phyloP scores from a whole-genome alignment of 1,140 invertebrate species.

The Melitaea cinxia region DNA sequence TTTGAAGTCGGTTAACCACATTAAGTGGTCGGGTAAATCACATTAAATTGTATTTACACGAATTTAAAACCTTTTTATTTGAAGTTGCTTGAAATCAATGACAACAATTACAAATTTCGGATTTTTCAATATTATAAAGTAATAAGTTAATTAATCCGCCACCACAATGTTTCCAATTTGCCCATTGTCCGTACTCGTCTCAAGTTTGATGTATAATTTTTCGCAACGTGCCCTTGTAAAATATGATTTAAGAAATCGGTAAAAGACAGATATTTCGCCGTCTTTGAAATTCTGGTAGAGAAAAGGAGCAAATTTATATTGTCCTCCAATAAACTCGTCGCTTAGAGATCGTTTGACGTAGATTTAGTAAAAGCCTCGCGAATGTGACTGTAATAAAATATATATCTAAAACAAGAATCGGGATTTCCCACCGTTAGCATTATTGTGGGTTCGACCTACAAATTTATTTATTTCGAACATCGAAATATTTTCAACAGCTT shows the following conservation, averaged over 20 bases:
- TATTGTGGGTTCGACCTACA: background rate
- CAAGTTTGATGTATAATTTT: conserved; percentile 1
- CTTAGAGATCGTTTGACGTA: conserved; percentile 20
- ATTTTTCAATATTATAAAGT: too few species aligned
- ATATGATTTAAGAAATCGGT: conserved; percentile 6
- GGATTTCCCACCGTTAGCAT: conserved; percentile 6
- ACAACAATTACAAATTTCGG: too few species aligned
- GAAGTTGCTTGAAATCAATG: too few species aligned
- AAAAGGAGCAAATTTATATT: conserved; percentile 23
- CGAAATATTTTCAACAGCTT: too few species aligned
- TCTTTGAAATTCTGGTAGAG: conserved; percentile 18
- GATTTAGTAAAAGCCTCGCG: conserved; percentile 18
- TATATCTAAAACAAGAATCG: background rate
- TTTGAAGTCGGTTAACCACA: too few species aligned
- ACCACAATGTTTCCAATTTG: background rate
- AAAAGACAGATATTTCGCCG: conserved; percentile 2
- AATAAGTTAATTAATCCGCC: conserved; percentile 7
- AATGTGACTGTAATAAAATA: conserved; percentile 28
- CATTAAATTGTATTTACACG: too few species aligned
- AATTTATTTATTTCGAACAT: too few species aligned
- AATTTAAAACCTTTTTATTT: too few species aligned
- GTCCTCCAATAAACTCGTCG: conserved; percentile 10
- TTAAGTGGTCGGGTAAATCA: too few species aligned
- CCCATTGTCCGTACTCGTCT: background rate
- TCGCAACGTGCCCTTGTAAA: background rate